A percentile compares a stretch with the other conserved stretches of the same genome.
These are phyloP conservation scores for Epinephelus coioides DNA, from an alignment of 2,797 vertebrate species.

Conservation along the genomic window DNA sequence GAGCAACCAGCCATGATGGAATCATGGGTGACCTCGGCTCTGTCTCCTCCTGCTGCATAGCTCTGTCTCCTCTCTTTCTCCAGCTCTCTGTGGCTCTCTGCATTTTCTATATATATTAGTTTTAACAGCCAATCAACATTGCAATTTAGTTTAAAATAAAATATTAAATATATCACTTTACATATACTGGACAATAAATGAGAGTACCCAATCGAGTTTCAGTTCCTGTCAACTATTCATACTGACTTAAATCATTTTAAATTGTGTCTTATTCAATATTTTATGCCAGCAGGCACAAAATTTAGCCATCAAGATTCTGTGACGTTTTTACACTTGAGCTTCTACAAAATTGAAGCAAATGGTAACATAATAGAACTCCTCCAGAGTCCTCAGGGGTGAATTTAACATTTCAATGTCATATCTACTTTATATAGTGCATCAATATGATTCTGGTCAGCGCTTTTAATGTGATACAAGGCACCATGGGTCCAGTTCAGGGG, in stretches of 20 bases:
- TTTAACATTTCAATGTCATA: constrained; percentile 65
- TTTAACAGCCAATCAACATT: background rate
- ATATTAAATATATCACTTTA: background rate
- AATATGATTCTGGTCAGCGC: constrained; percentile 78
- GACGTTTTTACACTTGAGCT: constrained; percentile 46
- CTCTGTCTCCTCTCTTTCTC: background rate
- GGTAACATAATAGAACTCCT: constrained; percentile 47
- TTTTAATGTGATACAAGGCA: constrained; percentile 83
- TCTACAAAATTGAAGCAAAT: constrained; percentile 52
- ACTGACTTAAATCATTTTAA: constrained; percentile 31
- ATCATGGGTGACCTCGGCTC: constrained; percentile 38
- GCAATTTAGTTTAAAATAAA: background rate
- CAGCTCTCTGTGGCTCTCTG: background rate
- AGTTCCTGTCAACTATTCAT: constrained; percentile 23
- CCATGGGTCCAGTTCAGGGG: constrained; percentile 68
- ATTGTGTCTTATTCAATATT: constrained; percentile 28
- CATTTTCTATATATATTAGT: background rate
- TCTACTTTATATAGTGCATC: constrained; percentile 57
- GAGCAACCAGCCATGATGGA: constrained; percentile 41
- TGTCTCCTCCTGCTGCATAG: constrained; percentile 14
- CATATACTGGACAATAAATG: background rate
- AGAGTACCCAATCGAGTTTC: background rate
- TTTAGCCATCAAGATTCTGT: constrained; percentile 43
- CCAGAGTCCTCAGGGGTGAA: constrained; percentile 48
- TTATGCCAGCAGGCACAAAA: constrained; percentile 33